These are phyloP conservation scores for Antrozous pallidus DNA, from an alignment of 2,797 vertebrate genomes.

Conservation along the genomic window DNA sequence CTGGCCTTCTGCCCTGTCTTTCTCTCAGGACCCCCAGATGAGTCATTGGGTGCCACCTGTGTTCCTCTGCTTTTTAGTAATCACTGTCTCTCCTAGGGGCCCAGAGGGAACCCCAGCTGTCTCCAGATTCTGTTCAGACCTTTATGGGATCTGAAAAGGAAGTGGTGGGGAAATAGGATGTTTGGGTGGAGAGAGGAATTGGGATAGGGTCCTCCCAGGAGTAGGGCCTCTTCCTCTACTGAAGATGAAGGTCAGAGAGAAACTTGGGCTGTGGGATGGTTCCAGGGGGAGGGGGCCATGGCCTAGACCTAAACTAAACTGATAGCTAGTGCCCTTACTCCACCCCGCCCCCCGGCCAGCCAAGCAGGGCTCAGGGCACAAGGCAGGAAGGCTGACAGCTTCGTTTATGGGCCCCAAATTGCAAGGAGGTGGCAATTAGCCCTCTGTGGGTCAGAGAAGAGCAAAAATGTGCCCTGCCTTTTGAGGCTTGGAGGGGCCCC, in stretches of 20 bases:
- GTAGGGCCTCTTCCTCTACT: neutral
- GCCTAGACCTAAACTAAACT: neutral
- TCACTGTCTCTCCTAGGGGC: neutral
- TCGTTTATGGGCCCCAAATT: slow-evolving; percentile 44
- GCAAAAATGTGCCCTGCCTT: neutral
- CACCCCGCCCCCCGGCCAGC: rapidly evolving
- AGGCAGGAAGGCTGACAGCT: neutral
- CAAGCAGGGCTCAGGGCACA: neutral
- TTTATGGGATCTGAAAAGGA: slow-evolving; percentile 34
- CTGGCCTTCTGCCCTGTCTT: neutral
- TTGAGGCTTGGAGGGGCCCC: neutral
- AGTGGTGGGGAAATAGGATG: neutral
- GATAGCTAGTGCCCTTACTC: neutral
- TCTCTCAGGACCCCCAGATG: neutral
- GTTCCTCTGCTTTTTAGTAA: neutral
- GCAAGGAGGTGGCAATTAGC: slow-evolving; percentile 49
- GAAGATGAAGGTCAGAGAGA: neutral
- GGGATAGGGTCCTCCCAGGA: neutral
- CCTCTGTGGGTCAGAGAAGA: slow-evolving; percentile 45
- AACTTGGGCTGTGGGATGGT: neutral
- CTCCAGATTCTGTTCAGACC: neutral
- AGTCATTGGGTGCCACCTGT: neutral
- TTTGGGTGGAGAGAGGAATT: neutral
- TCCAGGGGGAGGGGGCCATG: neutral
- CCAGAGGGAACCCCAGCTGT: neutral